Evolutionary conservation across 64 coral and sea anemone genomes (phyloP), one percentile per base, ranked within the genome.

Genomic region (Hydrozoanthus tunicans): DNA sequence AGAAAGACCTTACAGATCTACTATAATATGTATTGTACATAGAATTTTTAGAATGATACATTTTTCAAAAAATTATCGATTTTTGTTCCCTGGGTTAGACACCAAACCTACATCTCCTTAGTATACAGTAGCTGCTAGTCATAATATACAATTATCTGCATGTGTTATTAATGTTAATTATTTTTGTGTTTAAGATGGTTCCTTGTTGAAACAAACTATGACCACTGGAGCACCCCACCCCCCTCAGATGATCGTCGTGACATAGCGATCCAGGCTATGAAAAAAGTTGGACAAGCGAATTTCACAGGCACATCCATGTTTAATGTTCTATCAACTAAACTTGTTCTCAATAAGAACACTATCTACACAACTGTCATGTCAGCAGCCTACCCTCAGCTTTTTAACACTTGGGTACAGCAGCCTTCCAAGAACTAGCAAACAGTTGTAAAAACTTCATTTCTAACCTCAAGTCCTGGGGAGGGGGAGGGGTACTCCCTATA

Each of bases 121-220:
- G 0, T 43, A 43, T 43, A 20, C 20, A 20, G 20, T 20, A 43
- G 32, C 32, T 43, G 32, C 32, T 1, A 43, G 32, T 43, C 32
- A 43, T 43, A 43, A 43, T 43, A 43, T 43, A 43, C 32, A 43
- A 43, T 43, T 43, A 43, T 43, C 32, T 43, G 32, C 32, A 43
- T 1, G 32, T 43, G 32, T 43, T 43, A 43, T 1, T 20, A 25
- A 27, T 75, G 5, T 53, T 59, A 32, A 25, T 23, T 1, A 24
- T 59, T 59, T 59, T 4, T 80, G 55, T 80, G 7, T 51, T 76
- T 6, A 59, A 80, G 78, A 57, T 80, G 78, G 78, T 80, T 27
- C 8, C 77, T 98, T 70, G 93, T 98, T 26, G 96, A 98, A 85
- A 98, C 96, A 27, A 98, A 98, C 70, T 98, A 98, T 91, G 96